phyloP scores from a whole-genome alignment of 2,113 vertebrate species.

The Amphiprion percula region DNA sequence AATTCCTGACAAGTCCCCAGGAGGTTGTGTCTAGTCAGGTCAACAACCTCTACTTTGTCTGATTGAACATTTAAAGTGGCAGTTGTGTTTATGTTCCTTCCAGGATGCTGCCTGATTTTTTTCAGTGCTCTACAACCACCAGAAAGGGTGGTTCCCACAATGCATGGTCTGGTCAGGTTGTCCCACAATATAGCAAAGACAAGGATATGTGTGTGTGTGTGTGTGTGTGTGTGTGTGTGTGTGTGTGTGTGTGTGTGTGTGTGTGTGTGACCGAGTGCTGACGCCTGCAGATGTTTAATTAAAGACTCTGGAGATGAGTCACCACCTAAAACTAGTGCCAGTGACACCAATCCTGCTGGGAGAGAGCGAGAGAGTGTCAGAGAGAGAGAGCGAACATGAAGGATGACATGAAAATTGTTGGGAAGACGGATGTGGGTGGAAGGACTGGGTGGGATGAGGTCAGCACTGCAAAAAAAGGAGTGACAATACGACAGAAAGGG shows the following conservation, averaged over 20 bases:
- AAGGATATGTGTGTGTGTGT: neutral
- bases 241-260: neutral
- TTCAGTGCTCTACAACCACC: too few species aligned
- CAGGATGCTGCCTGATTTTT: too few species aligned
- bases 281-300: conserved; percentile 79
- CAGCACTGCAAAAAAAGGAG: conserved; percentile 21
- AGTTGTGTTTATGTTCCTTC: too few species aligned
- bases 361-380: neutral
- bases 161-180: too few species aligned
- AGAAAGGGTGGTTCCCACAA: too few species aligned
- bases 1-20: too few species aligned
- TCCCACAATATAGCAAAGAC: too few species aligned
- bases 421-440: conserved; percentile 45
- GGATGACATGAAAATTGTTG: conserved; percentile 57
- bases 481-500: conserved; percentile 49
- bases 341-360: conserved; percentile 56
- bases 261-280: conserved; percentile 35
- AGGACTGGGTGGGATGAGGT: conserved; percentile 27
- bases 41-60: too few species aligned
- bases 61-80: too few species aligned
- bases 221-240: neutral
- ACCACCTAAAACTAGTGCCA: conserved; percentile 59
- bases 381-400: conserved; percentile 17
- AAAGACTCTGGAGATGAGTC: conserved; percentile 75
- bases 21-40: too few species aligned